A percentile compares a stretch with the other conserved stretches of the same genome.
phyloP scores from a whole-genome alignment of 2,888 invertebrate species.

The Metalampra italica region DNA sequence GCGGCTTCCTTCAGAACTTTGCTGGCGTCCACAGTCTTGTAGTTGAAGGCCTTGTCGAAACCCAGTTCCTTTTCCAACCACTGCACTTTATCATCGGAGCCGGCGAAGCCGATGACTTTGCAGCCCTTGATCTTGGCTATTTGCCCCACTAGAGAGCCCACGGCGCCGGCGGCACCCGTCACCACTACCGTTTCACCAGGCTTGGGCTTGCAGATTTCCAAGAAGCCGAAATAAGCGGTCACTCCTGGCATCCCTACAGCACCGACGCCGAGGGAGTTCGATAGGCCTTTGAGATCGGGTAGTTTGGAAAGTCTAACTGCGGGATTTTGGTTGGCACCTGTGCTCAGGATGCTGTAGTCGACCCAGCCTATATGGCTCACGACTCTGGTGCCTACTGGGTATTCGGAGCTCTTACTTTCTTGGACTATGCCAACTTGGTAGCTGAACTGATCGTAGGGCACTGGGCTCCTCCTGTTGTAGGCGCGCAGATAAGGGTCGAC shows the following conservation, averaged over 20 bases:
- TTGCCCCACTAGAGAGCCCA: conserved; percentile 82
- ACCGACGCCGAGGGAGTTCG: conserved; percentile 78
- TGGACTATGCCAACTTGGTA: conserved; percentile 59
- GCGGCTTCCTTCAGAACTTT: conserved; percentile 80
- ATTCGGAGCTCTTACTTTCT: conserved; percentile 78
- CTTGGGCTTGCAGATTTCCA: conserved; percentile 80
- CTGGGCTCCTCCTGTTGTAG: conserved; percentile 17
- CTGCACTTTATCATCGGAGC: conserved; percentile 83
- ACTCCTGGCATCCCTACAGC: conserved; percentile 83
- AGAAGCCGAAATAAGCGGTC: conserved; percentile 81
- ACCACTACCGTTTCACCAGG: conserved; percentile 81
- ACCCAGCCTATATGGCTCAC: conserved; percentile 83
- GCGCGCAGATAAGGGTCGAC: conserved; percentile 46
- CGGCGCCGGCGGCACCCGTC: conserved; percentile 82
- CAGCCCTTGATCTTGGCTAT: conserved; percentile 74
- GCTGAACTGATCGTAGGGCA: conserved; percentile 30
- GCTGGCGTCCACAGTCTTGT: conserved; percentile 80
- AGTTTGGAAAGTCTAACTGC: conserved; percentile 39
- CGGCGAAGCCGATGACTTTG: conserved; percentile 83
- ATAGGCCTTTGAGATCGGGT: conserved; percentile 69
- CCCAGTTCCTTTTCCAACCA: conserved; percentile 82
- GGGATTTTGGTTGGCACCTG: conserved; percentile 29
- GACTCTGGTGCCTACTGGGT: conserved; percentile 79
- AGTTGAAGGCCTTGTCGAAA: conserved; percentile 85
- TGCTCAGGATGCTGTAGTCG: conserved; percentile 56